These are phyloP conservation scores for Botia almorhae DNA, from an alignment of 2,797 vertebrate species.

Conservation along the genomic window DNA sequence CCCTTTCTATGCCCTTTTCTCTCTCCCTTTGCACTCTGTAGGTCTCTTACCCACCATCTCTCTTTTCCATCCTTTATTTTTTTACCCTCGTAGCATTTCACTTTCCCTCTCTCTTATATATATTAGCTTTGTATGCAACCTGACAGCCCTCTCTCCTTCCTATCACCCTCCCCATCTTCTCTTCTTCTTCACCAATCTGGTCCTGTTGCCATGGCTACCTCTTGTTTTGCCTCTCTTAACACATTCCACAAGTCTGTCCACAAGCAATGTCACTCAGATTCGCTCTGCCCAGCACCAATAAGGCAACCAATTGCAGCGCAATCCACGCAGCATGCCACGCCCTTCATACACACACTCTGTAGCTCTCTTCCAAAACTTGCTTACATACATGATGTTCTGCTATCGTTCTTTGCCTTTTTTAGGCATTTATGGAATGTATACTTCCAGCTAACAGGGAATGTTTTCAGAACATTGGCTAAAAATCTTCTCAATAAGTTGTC, in stretches of 20 bases:
- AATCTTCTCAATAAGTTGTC: neutral
- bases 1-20: constrained; percentile 27
- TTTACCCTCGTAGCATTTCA: constrained; percentile 15
- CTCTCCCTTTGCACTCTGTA: constrained; percentile 2
- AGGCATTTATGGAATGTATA: neutral
- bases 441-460: neutral
- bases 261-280: constrained; percentile 66
- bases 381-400: neutral
- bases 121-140: constrained; percentile 5
- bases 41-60: constrained; percentile 1
- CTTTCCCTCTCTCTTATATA: constrained; percentile 30
- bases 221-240: constrained; percentile 75
- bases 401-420: constrained; percentile 10
- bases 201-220: constrained; percentile 75
- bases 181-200: constrained; percentile 49
- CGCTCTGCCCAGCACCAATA: constrained; percentile 20
- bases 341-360: neutral
- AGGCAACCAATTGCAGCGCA: constrained; percentile 27
- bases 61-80: constrained; percentile 10
- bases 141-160: constrained; percentile 3
- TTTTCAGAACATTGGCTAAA: too few relatives aligned
- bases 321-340: neutral
- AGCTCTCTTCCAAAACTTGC: neutral
- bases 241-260: constrained; percentile 76
- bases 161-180: constrained; percentile 38